These are phyloP conservation scores for Thamnophis sirtalis DNA, from an alignment of 2,113 vertebrate genomes.

Conservation along the genomic window DNA sequence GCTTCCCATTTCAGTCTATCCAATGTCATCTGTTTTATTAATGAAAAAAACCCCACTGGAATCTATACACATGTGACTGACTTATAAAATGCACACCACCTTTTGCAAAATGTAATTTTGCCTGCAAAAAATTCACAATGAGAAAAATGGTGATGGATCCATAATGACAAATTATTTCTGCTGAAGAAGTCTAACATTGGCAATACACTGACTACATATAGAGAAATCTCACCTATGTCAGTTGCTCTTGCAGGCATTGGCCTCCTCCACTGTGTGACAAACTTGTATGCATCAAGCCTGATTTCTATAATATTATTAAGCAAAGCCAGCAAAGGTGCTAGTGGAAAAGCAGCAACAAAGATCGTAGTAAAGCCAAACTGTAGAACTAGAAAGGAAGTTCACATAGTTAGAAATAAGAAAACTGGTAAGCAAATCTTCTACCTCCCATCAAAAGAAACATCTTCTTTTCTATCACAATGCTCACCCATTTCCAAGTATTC, in stretches of 20 bases:
- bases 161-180: neutral
- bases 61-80: neutral
- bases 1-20: neutral
- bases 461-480: conserved; percentile 11
- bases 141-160: neutral
- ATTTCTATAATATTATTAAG: conserved; percentile 99
- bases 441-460: neutral
- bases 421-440: accelerated
- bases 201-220: accelerated
- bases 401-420: conserved; percentile 18
- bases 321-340: conserved; percentile 93
- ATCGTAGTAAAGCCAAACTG: conserved; percentile 99
- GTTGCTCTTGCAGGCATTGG: conserved; percentile 95
- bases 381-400: conserved; percentile 75
- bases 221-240: conserved; percentile 84
- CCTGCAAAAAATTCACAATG: neutral
- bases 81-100: neutral
- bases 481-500: conserved; percentile 98
- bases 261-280: conserved; percentile 95
- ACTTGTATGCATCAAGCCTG: conserved; percentile 96
- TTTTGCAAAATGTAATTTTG: neutral
- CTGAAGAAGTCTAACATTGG: neutral
- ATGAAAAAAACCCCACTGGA: neutral
- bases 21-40: neutral
- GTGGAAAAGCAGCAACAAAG: conserved; percentile 94